Evolutionary conservation across 1,140 invertebrate genomes (phyloP).

Genomic region (Rhagoletis zephyria): DNA sequence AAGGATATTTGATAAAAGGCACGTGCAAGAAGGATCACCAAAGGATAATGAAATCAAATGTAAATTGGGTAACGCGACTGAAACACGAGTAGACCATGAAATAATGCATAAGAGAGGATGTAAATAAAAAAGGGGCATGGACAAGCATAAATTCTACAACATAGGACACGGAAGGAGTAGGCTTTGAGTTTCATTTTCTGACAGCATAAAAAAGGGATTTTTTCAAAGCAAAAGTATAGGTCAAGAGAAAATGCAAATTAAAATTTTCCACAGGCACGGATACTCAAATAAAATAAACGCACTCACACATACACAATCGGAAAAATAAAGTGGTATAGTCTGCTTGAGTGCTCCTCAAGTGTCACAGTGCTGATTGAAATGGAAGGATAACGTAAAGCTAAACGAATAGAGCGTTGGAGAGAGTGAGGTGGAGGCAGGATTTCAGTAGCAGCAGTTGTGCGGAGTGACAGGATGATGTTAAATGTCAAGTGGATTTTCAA

Average conservation of each 20-base stretch:
- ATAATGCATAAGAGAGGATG: not conserved
- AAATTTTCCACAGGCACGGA: too few species aligned
- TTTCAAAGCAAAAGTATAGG: too few species aligned
- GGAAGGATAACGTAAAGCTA: not conserved
- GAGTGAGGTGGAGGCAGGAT: not conserved
- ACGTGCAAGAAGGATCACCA: not conserved
- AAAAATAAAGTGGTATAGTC: not conserved
- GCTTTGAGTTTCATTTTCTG: too few species aligned
- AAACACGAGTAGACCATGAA: not conserved
- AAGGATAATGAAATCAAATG: too few species aligned
- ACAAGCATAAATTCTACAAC: not conserved
- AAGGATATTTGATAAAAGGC: not conserved
- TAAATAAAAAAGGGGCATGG: not conserved
- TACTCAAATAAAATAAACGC: not conserved
- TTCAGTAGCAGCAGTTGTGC: not conserved
- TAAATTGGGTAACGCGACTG: too few species aligned
- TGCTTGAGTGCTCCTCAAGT: conserved; percentile 5
- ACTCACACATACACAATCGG: not conserved
- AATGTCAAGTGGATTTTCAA: conserved; percentile 50
- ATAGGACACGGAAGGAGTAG: not conserved
- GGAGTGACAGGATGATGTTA: conserved; percentile 25
- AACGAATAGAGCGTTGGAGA: not conserved
- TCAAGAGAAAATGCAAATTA: too few species aligned
- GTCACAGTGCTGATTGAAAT: conserved; percentile 9
- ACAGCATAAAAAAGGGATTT: too few species aligned